Evolutionary conservation across 2,113 vertebrate species (phyloP), one percentile per base, ranked within the genome.

Genomic region (Otocyon megalotis): DNA sequence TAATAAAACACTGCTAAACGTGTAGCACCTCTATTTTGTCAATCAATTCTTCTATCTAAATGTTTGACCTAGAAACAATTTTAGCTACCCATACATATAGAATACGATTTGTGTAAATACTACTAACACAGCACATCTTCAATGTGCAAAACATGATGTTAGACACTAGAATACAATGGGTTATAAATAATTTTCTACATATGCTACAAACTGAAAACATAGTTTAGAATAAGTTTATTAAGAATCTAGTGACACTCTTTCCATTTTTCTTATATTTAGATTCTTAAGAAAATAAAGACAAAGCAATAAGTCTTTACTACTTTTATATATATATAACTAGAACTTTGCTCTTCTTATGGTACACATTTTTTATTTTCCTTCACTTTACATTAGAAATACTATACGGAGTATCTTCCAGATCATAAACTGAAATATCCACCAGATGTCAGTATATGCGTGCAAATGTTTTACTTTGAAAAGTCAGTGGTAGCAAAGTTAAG

Each of bases 371-470:
- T 5, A 71, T 58, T 71, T 30, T 62, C 2, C 0, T 3, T 96
- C 8, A 26, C 0, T 50, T 83, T 85, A 12, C 22, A 48, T 71
- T 71, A 88, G 16, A 82, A 90, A 60, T 56, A 58, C 43, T 92
- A 88, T 37, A 77, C 3, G n/a, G 10, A 92, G 30, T 63, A 20
- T 22, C 95, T 95, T 97, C 94, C 83, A 97, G 97, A 94, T 88
- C n/a, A 92, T 67, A 90, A 60, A 80, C 11, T 22, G 9, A 84
- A 54, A 54, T 69, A 16, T 22, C 97, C 98, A 98, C 97, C 93
- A 97, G 98, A 97, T 94, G 98, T 72, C 98, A 98, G 97, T 26
- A 86, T 5, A 94, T 35, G 58, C 80, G 1, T 16, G 13, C 54
- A 97, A 96, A 98, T 98, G 3, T 84, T 87, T 93, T 43, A 85